Conservation (phyloP, 2,797 vertebrate genomes). For the Margarornis squamiger region DNA sequence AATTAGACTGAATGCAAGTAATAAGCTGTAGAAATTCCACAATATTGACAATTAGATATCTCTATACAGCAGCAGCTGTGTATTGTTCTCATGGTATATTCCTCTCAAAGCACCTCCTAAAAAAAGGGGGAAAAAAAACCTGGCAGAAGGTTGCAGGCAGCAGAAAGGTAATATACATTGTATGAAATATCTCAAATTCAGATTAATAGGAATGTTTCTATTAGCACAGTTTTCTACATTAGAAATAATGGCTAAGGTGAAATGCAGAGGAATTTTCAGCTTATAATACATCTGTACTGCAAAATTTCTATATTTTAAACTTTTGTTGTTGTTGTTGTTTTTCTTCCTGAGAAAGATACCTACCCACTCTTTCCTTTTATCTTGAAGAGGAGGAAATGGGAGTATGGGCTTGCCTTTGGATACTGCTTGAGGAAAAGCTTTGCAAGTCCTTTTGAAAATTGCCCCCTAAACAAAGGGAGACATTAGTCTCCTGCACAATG, state of each 20-base stretch:
- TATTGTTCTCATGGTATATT: conserved; percentile 87
- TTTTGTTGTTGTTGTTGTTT: background rate
- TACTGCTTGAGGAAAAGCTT: background rate
- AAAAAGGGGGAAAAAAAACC: conserved; percentile 68
- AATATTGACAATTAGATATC: conserved; percentile 90
- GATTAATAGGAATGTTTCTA: conserved; percentile 78
- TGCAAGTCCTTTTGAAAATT: conserved; percentile 15
- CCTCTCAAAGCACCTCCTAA: conserved; percentile 85
- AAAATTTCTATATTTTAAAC: conserved; percentile 68
- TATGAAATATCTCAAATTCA: conserved; percentile 80
- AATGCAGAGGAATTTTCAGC: conserved; percentile 58
- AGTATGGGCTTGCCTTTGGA: background rate
- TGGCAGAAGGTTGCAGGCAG: conserved; percentile 84
- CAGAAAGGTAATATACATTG: conserved; percentile 83
- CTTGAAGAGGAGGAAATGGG: conserved; percentile 22
- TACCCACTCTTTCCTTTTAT: conserved; percentile 64
- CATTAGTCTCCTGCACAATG: background rate
- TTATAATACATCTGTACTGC: conserved; percentile 71
- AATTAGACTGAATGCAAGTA: conserved; percentile 90
- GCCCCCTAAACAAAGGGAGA: conserved; percentile 17
- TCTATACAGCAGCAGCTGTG: conserved; percentile 87
- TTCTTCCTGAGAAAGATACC: conserved; percentile 51
- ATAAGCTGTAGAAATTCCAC: conserved; percentile 88
- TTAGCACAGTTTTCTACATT: conserved; percentile 72
- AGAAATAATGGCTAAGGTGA: conserved; percentile 66